Conservation (phyloP, 1,140 invertebrate genomes). For the Anastatus disparis region DNA sequence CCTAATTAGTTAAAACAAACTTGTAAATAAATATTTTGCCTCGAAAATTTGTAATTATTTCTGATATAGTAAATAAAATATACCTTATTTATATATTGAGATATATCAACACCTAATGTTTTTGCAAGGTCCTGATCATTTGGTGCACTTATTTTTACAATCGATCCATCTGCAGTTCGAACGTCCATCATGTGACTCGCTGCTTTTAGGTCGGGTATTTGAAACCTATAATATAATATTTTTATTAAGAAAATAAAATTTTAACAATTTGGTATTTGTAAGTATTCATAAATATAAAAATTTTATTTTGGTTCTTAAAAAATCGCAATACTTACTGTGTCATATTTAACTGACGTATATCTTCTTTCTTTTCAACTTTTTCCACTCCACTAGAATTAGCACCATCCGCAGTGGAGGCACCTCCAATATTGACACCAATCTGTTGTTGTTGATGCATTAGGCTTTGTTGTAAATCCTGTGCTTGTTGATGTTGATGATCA, state of each 20-base stretch:
- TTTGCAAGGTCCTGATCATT: slow-evolving; percentile 75
- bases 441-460: slow-evolving; percentile 55
- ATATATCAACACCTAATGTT: slow-evolving; percentile 75
- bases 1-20: slow-evolving; percentile 1
- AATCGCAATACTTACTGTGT: slow-evolving; percentile 54
- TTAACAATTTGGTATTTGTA: not conserved
- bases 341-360: slow-evolving; percentile 65
- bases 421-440: slow-evolving; percentile 59
- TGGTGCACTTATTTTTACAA: slow-evolving; percentile 78
- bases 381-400: slow-evolving; percentile 52
- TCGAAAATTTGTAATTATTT: too few species aligned
- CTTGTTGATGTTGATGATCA: slow-evolving; percentile 62
- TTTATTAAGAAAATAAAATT: slow-evolving; percentile 6
- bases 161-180: slow-evolving; percentile 74
- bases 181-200: slow-evolving; percentile 77
- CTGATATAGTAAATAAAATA: too few species aligned
- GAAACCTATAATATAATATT: slow-evolving; percentile 56
- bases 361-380: slow-evolving; percentile 63
- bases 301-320: not conserved
- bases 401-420: slow-evolving; percentile 51
- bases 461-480: slow-evolving; percentile 57
- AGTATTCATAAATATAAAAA: not conserved
- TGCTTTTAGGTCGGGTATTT: slow-evolving; percentile 65
- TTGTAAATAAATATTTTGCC: too few species aligned
- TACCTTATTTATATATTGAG: slow-evolving; percentile 83